Conservation (phyloP, 2,113 vertebrate genomes). For the Tenrec ecaudatus region DNA sequence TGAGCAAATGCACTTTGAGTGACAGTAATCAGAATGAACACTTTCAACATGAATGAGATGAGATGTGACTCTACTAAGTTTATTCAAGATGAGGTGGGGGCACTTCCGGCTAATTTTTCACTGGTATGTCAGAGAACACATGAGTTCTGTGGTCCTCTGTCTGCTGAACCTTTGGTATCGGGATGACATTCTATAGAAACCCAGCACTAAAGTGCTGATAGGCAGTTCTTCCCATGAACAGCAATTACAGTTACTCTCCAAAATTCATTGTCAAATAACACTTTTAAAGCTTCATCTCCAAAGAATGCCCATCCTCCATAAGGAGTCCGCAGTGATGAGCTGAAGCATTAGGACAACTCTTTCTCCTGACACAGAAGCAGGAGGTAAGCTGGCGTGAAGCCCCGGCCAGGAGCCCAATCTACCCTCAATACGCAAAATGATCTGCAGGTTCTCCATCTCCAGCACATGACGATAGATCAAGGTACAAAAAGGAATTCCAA, state of each 20-base stretch:
- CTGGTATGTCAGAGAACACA: background rate
- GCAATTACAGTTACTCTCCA: background rate
- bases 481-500: background rate
- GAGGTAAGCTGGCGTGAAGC: background rate
- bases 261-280: background rate
- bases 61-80: background rate
- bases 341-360: background rate
- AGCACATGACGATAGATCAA: background rate
- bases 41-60: constrained; percentile 32
- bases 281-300: background rate
- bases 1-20: background rate
- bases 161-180: background rate
- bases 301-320: background rate
- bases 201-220: background rate
- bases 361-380: constrained; percentile 39
- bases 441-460: background rate
- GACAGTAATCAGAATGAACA: background rate
- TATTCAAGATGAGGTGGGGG: constrained; percentile 53
- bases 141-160: background rate
- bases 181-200: background rate
- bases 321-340: background rate
- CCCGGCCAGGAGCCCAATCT: background rate
- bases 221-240: background rate
- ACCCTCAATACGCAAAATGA: background rate
- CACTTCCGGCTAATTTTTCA: background rate